Conservation (phyloP, 2,797 vertebrate genomes). For the Tamandua tetradactyla region DNA sequence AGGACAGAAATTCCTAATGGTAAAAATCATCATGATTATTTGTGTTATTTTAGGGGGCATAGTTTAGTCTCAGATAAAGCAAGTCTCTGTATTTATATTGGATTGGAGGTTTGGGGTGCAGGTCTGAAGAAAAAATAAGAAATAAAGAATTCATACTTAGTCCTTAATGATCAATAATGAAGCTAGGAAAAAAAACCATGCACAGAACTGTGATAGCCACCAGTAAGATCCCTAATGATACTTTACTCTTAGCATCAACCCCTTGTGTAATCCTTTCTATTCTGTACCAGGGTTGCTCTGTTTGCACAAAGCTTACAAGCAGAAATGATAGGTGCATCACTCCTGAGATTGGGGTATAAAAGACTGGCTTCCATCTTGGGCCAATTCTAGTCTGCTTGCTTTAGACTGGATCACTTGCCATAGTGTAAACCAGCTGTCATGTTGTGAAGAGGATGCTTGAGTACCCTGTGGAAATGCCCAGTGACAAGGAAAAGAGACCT, state of each 20-base stretch:
- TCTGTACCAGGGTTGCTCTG: neutral
- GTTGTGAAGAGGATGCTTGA: no score
- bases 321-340: neutral
- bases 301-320: no score
- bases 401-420: neutral
- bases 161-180: neutral
- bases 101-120: neutral
- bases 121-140: neutral
- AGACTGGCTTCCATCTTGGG: neutral
- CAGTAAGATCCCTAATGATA: neutral
- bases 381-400: neutral
- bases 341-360: neutral
- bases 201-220: neutral
- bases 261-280: no score
- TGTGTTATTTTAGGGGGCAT: neutral
- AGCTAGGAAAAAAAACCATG: neutral
- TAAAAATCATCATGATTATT: neutral
- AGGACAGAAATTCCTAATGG: neutral
- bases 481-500: no score
- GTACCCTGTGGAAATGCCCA: no score
- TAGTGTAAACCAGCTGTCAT: no score
- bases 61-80: neutral
- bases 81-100: neutral
- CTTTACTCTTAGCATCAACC: neutral
- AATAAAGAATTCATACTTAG: neutral